Base-by-base conservation (phyloP, 37 sponge, comb jelly and placozoan species). In the Hormiphora californensis region DNA sequence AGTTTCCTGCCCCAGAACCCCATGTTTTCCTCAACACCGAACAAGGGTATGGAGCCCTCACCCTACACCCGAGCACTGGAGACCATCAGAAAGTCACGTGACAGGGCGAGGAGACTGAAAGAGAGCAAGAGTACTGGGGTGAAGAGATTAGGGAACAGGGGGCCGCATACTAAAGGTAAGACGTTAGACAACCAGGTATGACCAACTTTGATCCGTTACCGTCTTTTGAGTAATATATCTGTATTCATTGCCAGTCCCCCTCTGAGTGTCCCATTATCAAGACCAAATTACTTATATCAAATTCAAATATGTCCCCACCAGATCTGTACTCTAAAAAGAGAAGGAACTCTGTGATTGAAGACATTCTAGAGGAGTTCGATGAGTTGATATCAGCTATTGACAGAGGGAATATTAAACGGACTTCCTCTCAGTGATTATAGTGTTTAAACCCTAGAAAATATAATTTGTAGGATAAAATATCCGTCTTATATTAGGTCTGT, bases 1-100 rank as follows among this genome's bases (percentile, higher is more conserved):
- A n/a, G n/a, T n/a, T n/a, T n/a, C n/a, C n/a, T n/a, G n/a, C n/a
- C n/a, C n/a, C n/a, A n/a, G n/a, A n/a, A 73, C 25, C 81, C 46
- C n/a, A 49, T 73, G 2, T 73, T 73, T 49, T 73, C 81, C 15
- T 73, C 81, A 15, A 73, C 81, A 8, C 81, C 81, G 4, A 73
- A 73, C 21, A 15, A 57, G 3, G 61, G 28, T 5, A 7, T 1
- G 4, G 15, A 67, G 4, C 38, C 4, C 37, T 30, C 39, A 19
- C 38, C 39, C 7, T 67, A 67, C 68, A 30, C 37, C 3, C 68
- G 68, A 36, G 68, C 68, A 67, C 68, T 67, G 7, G 9, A 21
- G 9, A 67, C 7, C 5, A 67, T 67, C 15, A 17, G 35, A 2
- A 67, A 30, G 7, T 67, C 68, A 67, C 35, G 34, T 36, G 34